phyloP scores from a whole-genome alignment of 2,888 invertebrate species.

The Periphyllus acericola region DNA sequence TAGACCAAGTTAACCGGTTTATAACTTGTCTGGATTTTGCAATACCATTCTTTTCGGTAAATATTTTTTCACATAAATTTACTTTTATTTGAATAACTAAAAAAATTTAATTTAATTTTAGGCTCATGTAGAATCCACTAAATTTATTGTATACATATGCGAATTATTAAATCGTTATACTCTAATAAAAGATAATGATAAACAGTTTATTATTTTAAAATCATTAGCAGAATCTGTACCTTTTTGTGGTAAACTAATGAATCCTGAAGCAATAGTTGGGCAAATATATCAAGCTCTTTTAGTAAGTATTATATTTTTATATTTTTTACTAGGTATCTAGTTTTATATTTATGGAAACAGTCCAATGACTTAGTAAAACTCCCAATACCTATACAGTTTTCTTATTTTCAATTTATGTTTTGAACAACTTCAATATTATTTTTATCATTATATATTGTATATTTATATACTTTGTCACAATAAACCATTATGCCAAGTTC shows the following conservation, averaged over 20 bases:
- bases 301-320: constrained; percentile 70
- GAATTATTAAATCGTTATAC: constrained; percentile 54
- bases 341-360: too few relatives aligned
- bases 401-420: too few relatives aligned
- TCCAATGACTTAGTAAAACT: too few relatives aligned
- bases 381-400: too few relatives aligned
- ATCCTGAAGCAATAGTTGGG: constrained; percentile 78
- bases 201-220: constrained; percentile 68
- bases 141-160: constrained; percentile 74
- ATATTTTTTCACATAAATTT: constrained; percentile 15
- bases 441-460: too few relatives aligned
- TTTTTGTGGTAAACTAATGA: constrained; percentile 80
- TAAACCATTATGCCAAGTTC: too few relatives aligned
- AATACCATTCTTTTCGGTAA: constrained; percentile 81
- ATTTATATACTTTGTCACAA: too few relatives aligned
- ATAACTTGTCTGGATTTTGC: constrained; percentile 88
- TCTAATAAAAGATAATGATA: constrained; percentile 54
- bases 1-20: constrained; percentile 83
- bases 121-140: constrained; percentile 72
- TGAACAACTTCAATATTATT: too few relatives aligned
- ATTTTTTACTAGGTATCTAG: not conserved
- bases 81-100: not conserved
- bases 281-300: constrained; percentile 81
- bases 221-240: constrained; percentile 86
- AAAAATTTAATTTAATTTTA: constrained; percentile 48